phyloP scores from a whole-genome alignment of 2,888 invertebrate species.

The Pandemis heparana region DNA sequence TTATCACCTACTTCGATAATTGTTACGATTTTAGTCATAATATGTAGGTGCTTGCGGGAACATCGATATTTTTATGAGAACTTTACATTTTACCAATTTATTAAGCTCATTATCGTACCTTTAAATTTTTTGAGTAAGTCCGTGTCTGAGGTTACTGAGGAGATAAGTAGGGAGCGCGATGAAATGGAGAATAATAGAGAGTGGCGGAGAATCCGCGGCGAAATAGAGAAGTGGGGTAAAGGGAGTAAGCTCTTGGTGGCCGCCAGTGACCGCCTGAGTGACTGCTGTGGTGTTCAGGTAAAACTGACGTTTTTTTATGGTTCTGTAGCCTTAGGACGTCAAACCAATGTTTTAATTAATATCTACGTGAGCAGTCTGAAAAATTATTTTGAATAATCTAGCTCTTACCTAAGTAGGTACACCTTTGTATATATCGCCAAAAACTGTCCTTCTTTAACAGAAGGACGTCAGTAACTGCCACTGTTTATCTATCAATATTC shows the following conservation, averaged over 20 bases:
- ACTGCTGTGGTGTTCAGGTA: constrained; percentile 2
- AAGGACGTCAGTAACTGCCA: no score
- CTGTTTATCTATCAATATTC: no score
- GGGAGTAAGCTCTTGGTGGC: not conserved
- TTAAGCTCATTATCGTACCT: not conserved
- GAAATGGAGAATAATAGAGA: not conserved
- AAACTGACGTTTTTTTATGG: not conserved
- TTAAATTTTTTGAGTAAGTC: not conserved
- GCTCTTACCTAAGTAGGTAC: no score
- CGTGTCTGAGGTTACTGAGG: not conserved
- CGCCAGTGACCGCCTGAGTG: not conserved
- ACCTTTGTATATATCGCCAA: no score
- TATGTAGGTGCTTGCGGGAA: not conserved
- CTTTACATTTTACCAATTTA: not conserved
- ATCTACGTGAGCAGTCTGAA: not conserved
- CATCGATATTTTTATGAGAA: not conserved
- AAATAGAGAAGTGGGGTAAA: constrained; percentile 1
- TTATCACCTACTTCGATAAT: not conserved
- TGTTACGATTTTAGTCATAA: not conserved
- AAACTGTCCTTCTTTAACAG: no score
- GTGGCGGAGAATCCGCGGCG: not conserved
- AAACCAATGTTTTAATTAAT: no score
- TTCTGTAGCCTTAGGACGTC: no score
- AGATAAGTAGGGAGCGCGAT: not conserved
- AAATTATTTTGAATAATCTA: no score